Evolutionary conservation across 2,113 vertebrate species (phyloP).

Genomic region (Lucifuga dentata): DNA sequence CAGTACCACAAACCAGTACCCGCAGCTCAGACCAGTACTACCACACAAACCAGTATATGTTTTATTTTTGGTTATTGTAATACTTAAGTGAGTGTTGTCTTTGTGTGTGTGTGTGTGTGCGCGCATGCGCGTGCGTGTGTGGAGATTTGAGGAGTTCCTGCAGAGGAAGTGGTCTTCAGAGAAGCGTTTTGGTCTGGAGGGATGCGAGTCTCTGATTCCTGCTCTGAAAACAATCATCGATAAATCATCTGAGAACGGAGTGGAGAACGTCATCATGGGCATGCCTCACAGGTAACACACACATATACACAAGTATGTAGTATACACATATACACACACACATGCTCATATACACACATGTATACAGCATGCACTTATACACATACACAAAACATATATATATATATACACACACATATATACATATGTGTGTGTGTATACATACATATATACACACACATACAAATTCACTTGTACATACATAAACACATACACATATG

Average conservation of each 20-base stretch:
- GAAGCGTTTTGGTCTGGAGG: slow-evolving; percentile 97
- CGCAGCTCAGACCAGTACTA: background rate
- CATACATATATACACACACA: slow-evolving; percentile 2
- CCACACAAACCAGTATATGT: no score
- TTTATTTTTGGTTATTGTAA: no score
- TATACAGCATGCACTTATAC: no score
- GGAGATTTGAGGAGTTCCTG: slow-evolving; percentile 97
- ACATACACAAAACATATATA: background rate
- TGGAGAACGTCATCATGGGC: slow-evolving; percentile 97
- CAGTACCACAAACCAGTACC: no score
- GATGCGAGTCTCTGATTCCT: slow-evolving; percentile 95
- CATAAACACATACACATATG: background rate
- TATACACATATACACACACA: background rate
- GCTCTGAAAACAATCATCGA: slow-evolving; percentile 99
- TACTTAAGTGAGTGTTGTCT: no score
- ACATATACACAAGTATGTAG: background rate
- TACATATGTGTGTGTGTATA: slow-evolving; percentile 2
- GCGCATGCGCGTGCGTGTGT: background rate
- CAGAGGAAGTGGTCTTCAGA: slow-evolving; percentile 98
- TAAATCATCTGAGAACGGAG: slow-evolving; percentile 92
- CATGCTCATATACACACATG: background rate
- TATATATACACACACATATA: no score
- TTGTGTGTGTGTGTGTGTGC: background rate
- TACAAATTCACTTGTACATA: no score
- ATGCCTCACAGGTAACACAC: slow-evolving; percentile 95